Percentiles rank a stretch among this genome's conserved stretches.
phyloP scores from a whole-genome alignment of 2,888 invertebrate genomes.

The Aleiodes testaceus region DNA sequence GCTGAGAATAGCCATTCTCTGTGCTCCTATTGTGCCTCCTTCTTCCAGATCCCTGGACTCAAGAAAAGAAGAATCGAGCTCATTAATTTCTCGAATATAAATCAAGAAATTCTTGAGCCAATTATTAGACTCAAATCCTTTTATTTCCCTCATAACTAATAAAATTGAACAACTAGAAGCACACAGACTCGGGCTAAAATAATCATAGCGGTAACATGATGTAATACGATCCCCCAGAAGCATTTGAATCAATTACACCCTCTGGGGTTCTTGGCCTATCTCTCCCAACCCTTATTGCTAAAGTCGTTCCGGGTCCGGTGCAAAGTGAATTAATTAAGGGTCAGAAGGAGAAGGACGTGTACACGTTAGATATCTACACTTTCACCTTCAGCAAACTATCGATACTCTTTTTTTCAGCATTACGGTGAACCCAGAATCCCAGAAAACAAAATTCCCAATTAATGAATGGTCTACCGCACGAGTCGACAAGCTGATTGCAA shows the following conservation, averaged over 20 bases:
- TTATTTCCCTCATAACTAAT: too few relatives aligned
- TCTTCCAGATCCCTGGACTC: too few relatives aligned
- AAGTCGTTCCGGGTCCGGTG: constrained; percentile 55
- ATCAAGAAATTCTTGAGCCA: too few relatives aligned
- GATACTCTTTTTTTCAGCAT: constrained; percentile 12
- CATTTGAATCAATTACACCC: constrained; percentile 68
- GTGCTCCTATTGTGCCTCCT: too few relatives aligned
- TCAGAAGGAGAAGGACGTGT: constrained; percentile 50
- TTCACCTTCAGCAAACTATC: not conserved
- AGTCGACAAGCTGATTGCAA: constrained; percentile 44
- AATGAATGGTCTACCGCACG: constrained; percentile 40
- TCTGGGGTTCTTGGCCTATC: constrained; percentile 57
- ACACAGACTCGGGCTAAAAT: constrained; percentile 4
- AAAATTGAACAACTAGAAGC: too few relatives aligned
- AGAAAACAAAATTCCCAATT: constrained; percentile 4
- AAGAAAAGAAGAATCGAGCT: too few relatives aligned
- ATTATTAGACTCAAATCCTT: too few relatives aligned
- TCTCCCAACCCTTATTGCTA: constrained; percentile 59
- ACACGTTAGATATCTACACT: not conserved
- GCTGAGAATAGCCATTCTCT: too few relatives aligned
- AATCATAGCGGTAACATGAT: constrained; percentile 44
- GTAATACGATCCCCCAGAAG: constrained; percentile 57
- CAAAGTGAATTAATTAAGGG: constrained; percentile 69
- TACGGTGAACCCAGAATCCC: constrained; percentile 37
- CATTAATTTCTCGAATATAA: too few relatives aligned